Base-by-base conservation (phyloP, 2,113 vertebrate species). In the Leptodactylus fuscus region DNA sequence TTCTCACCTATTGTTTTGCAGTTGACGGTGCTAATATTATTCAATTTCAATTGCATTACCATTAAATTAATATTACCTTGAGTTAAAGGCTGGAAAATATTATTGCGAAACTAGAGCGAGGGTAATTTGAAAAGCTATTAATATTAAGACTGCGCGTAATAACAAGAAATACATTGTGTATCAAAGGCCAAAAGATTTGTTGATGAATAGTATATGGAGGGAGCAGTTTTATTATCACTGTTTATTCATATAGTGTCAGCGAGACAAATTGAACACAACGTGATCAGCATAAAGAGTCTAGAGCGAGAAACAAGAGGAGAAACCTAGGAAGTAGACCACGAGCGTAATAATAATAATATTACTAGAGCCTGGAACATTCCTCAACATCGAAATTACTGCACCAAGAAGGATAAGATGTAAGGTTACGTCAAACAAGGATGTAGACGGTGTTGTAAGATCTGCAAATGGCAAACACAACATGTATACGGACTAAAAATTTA, bases 81-180 rank as follows among this genome's bases (percentile, higher is more conserved):
- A 78, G 46, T 58, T 78, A 29, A 58, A 20, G 75, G n/a, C 22
- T 34, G 16, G 49, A 22, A 51, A 49, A 51, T 53, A 32, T 77
- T 49, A 53, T 77, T 77, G 29, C 24, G 34, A 36, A 36, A 67
- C 32, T 20, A 36, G 48, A 78, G 34, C 10, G 29, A 24, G 18
- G 24, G 29, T 53, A 32, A 77, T 53, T 32, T 20, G 74, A 77
- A 77, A 77, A 77, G 74, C 48, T 20, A 34, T 77, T 49, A 77
- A 77, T 34, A 51, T 48, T 49, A 77, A 12, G 34, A 71, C 20
- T 4, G 69, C 18, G 0, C 20, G 36, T n/a, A 71, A 71, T 41
- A 71, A 41, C 7, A 41, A 71, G 36, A 71, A 41, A 41, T 41
- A 71, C 36, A 41, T 41, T n/a, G 20, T 41, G 36, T 71, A 71